Evolutionary conservation across 2,888 invertebrate genomes (phyloP).

Genomic region (Xestia rhomboidea): DNA sequence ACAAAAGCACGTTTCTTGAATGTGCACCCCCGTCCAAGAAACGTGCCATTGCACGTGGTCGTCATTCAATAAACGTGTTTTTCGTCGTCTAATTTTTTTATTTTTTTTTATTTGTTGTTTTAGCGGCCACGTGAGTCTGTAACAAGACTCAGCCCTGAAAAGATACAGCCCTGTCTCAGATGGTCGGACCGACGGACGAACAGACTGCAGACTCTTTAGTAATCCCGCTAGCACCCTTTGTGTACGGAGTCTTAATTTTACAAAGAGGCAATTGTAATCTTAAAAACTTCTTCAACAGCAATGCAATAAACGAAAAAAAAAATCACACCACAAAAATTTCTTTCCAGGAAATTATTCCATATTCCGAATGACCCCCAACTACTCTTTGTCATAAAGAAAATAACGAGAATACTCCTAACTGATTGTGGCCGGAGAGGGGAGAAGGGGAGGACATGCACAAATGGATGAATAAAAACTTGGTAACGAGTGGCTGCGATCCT

Average conservation of each 20-base stretch:
- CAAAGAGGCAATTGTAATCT: background rate
- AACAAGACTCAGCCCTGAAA: too few relatives aligned
- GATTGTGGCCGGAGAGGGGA: slow-evolving; percentile 39
- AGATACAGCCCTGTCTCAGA: too few relatives aligned
- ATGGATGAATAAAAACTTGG: slow-evolving; percentile 66
- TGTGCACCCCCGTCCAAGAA: too few relatives aligned
- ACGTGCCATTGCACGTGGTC: too few relatives aligned
- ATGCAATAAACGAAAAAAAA: slow-evolving; percentile 4
- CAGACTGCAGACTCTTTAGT: background rate
- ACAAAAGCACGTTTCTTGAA: background rate
- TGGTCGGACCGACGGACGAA: background rate
- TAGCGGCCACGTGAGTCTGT: background rate
- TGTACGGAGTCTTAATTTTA: background rate
- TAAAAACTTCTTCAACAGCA: background rate
- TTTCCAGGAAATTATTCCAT: slow-evolving; percentile 26
- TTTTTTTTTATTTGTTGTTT: too few relatives aligned
- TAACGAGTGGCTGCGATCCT: slow-evolving; percentile 73
- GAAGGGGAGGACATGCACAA: slow-evolving; percentile 33
- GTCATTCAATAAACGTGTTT: too few relatives aligned
- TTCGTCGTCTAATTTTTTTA: background rate
- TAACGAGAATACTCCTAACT: slow-evolving; percentile 53
- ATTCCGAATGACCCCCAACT: slow-evolving; percentile 40
- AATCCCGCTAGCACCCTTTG: background rate
- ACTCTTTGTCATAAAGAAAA: slow-evolving; percentile 49
- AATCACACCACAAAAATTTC: background rate